Percentiles rank a stretch among this genome's conserved stretches.
Conservation (phyloP, 2,113 vertebrate species). For the Phrynosoma blainvillii region DNA sequence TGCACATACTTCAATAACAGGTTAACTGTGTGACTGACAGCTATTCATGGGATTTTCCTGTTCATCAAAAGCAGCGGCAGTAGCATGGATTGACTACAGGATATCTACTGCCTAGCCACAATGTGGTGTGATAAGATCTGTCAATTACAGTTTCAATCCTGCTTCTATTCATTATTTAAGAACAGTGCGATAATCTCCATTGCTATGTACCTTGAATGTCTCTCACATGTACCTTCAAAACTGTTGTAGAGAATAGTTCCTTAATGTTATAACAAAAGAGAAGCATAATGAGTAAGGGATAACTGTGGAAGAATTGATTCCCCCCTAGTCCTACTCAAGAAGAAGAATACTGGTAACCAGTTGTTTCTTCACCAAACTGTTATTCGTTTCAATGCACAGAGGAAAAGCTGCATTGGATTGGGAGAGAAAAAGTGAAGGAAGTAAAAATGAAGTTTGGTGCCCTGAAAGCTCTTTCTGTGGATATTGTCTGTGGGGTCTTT, state of each 20-base stretch:
- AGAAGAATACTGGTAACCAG: neutral
- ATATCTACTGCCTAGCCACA: too few species aligned
- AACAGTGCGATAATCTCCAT: too few species aligned
- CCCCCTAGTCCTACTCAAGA: neutral
- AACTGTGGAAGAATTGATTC: neutral
- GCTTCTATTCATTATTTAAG: too few species aligned
- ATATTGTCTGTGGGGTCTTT: neutral
- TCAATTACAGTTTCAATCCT: too few species aligned
- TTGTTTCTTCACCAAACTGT: neutral
- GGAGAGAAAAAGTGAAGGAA: neutral
- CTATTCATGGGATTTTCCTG: too few species aligned
- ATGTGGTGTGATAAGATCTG: too few species aligned
- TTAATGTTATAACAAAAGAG: neutral
- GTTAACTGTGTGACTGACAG: too few species aligned
- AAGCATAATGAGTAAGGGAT: neutral
- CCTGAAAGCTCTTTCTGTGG: neutral
- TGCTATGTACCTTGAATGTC: neutral
- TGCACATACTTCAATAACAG: too few species aligned
- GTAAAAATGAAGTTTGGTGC: too few species aligned
- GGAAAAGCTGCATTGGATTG: neutral
- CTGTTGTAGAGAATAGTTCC: neutral
- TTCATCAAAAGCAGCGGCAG: too few species aligned
- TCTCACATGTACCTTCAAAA: neutral
- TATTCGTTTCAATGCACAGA: neutral
- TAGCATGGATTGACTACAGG: too few species aligned